Evolutionary conservation across 2,888 invertebrate species (phyloP), one percentile per base, ranked within the genome.

Genomic region (Asteroscopus sphinx): DNA sequence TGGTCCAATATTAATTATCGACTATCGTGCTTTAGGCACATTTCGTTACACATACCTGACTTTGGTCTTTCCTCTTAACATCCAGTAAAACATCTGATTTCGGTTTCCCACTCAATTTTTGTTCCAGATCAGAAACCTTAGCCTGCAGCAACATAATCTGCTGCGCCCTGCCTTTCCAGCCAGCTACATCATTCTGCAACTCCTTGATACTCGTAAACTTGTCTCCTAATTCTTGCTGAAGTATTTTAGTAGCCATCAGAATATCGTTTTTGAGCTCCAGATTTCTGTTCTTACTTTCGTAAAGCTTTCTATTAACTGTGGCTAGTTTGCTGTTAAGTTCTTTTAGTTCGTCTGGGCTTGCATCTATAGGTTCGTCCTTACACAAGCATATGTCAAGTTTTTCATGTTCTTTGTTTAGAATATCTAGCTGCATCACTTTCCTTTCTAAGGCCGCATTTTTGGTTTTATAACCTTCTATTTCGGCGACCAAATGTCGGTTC

Each of bases 91-190:
- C n/a, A 1, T 68, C 51, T 41, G 87, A 81, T 47, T 88, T 91
- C 17, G 85, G 86, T 71, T 91, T 93, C 1, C 85, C 86, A 66
- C 88, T 94, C 11, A 96, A 73, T 79, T 96, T 97, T 16, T 95
- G 95, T 75, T 96, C 96, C 0, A 97, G 82, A 45, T 97, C 97
- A 5, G 85, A 86, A 44, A 97, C 89, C 89, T 96, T 97, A 48
- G 95, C 95, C 80, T 97, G 97, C 42, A 97, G 86, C 11, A 95
- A 87, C 0, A 96, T 84, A 58, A 97, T 97, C 79, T 97, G 96
- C 77, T 97, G 97, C 1, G 97, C 96, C 65, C 97, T 94, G 0
- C 97, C 97, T 67, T 97, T 96, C 97, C 97, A 97, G 9, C 95
- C 95, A 37, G 95, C 92, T 45, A 95, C 88, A 59, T 95, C 93